These are phyloP conservation scores for Xenops minutus DNA, from an alignment of 2,797 vertebrate species.

Conservation along the genomic window DNA sequence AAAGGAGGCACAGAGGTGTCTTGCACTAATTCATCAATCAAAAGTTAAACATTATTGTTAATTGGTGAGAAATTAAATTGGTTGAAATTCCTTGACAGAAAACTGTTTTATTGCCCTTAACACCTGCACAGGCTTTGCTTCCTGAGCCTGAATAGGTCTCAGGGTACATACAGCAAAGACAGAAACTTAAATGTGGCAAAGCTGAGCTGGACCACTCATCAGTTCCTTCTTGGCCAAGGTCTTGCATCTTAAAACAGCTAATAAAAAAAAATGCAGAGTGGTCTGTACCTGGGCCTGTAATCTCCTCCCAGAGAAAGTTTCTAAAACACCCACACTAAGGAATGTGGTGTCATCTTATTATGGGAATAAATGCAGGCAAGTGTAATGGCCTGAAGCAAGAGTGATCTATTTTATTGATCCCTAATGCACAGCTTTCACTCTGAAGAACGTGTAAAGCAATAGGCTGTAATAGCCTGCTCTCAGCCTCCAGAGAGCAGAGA, in stretches of 20 bases:
- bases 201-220: not conserved
- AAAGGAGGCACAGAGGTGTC: not conserved
- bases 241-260: not conserved
- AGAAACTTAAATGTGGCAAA: not conserved
- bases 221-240: not conserved
- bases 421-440: constrained; percentile 54
- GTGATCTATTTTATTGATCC: constrained; percentile 66
- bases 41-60: not conserved
- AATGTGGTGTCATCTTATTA: constrained; percentile 51
- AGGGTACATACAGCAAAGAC: not conserved
- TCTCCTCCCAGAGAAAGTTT: constrained; percentile 33
- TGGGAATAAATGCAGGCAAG: constrained; percentile 51
- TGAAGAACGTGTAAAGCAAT: constrained; percentile 26
- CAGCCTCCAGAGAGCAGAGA: constrained; percentile 34
- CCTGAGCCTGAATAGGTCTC: not conserved
- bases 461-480: constrained; percentile 49
- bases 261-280: not conserved
- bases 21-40: not conserved
- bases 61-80: not conserved
- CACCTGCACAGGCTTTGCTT: not conserved
- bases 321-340: not conserved
- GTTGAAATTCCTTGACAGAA: not conserved
- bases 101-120: not conserved
- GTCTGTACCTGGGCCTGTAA: not conserved
- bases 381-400: constrained; percentile 59